Evolutionary conservation across 2,888 invertebrate species (phyloP).

Genomic region (Cryptus armator): DNA sequence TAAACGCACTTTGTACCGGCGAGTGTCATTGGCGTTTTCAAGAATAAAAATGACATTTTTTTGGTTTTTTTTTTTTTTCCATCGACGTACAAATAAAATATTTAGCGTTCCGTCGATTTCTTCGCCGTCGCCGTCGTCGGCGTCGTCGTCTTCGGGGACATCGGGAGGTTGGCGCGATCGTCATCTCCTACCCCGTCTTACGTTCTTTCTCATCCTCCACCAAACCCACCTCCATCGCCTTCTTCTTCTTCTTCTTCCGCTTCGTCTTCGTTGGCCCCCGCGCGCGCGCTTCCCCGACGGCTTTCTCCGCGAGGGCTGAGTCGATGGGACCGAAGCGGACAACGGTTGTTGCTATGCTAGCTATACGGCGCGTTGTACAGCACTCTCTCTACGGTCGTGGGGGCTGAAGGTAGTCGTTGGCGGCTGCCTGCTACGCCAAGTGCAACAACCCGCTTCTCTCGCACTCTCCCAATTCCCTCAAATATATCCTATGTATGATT

Average conservation of each 20-base stretch:
- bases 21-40: conserved; percentile 20
- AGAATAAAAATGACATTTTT: conserved; percentile 41
- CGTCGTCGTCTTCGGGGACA: conserved; percentile 56
- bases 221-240: conserved; percentile 39
- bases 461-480: conserved; percentile 11
- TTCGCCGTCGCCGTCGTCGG: conserved; percentile 42
- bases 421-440: conserved; percentile 20
- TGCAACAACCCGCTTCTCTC: conserved; percentile 38
- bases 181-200: conserved; percentile 49
- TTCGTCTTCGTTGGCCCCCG: conserved; percentile 46
- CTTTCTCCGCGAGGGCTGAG: conserved; percentile 71
- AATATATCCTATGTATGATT: conserved; percentile 2
- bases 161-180: conserved; percentile 66
- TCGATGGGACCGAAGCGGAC: conserved; percentile 73
- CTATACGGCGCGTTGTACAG: conserved; percentile 69
- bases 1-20: conserved; percentile 15
- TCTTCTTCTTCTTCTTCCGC: conserved; percentile 34
- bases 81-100: conserved; percentile 48
- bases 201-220: conserved; percentile 45
- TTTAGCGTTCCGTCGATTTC: conserved; percentile 44
- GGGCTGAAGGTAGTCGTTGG: neutral
- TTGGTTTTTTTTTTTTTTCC: conserved; percentile 51
- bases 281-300: conserved; percentile 59
- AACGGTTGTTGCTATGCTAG: conserved; percentile 75
- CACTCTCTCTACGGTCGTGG: conserved; percentile 2